Conservation (phyloP, 1,140 invertebrate species). For the Asobara japonica region DNA sequence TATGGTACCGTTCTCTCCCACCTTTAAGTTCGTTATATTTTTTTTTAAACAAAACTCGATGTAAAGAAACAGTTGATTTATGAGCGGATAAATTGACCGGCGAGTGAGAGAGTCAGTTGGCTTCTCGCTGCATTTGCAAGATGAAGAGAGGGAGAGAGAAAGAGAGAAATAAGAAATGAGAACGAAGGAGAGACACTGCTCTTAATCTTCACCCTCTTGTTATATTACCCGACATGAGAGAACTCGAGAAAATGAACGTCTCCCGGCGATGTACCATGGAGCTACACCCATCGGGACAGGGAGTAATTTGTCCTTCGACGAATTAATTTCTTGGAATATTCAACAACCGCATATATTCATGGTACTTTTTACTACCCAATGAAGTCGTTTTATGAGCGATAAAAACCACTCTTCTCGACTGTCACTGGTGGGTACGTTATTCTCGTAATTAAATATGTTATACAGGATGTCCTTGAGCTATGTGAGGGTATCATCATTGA, state of each 20-base stretch:
- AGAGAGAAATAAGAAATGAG: background rate
- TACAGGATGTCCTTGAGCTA: background rate
- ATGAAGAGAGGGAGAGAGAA: background rate
- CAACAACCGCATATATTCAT: constrained; percentile 37
- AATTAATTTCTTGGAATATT: constrained; percentile 57
- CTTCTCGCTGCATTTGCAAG: constrained; percentile 24
- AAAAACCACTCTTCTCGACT: background rate
- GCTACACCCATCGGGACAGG: background rate
- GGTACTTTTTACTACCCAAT: constrained; percentile 48
- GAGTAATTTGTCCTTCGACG: constrained; percentile 56
- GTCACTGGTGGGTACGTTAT: background rate
- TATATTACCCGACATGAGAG: constrained; percentile 25
- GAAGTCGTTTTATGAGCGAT: background rate
- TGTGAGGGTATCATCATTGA: background rate
- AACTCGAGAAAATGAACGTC: constrained; percentile 9
- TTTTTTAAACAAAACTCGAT: constrained; percentile 3
- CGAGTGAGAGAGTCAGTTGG: constrained; percentile 35
- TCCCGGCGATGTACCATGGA: background rate
- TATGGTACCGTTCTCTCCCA: background rate
- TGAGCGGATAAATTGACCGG: constrained; percentile 51
- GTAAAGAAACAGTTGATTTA: constrained; percentile 40
- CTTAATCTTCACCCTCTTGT: constrained; percentile 16
- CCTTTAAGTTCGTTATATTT: background rate
- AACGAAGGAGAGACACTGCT: background rate
- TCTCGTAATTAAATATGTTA: background rate